These are phyloP conservation scores for Loriculus beryllinus DNA, from an alignment of 2,797 vertebrate species.

Conservation along the genomic window DNA sequence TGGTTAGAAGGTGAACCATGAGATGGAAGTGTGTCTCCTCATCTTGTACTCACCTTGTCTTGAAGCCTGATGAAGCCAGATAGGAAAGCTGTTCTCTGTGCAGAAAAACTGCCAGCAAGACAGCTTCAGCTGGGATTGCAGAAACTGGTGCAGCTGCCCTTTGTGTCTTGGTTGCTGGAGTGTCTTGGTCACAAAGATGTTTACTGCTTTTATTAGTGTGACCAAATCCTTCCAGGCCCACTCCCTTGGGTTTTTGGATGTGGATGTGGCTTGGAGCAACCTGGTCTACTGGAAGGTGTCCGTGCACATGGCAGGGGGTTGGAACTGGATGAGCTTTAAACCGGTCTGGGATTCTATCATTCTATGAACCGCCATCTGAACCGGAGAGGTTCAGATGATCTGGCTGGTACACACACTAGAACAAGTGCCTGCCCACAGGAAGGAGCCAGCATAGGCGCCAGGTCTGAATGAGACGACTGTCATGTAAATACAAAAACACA, in stretches of 20 bases:
- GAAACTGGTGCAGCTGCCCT: background rate
- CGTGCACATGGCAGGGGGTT: background rate
- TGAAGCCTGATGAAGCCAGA: background rate
- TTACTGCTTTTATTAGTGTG: background rate
- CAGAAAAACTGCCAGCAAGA: background rate
- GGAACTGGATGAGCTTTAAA: background rate
- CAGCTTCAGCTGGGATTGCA: background rate
- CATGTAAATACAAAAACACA: background rate
- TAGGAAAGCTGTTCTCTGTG: background rate
- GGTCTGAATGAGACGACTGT: background rate
- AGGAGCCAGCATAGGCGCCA: background rate
- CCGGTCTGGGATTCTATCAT: background rate
- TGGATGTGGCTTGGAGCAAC: background rate
- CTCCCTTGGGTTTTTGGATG: background rate
- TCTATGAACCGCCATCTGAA: background rate
- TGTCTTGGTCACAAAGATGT: background rate
- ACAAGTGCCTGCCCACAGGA: background rate
- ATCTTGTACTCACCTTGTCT: background rate
- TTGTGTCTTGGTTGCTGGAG: background rate
- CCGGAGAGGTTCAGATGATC: too few relatives aligned
- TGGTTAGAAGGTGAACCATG: background rate
- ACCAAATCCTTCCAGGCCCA: background rate
- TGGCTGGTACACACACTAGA: rapidly evolving
- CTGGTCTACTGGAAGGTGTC: background rate
- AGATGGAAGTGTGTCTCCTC: background rate